Evolutionary conservation across 2,888 invertebrate genomes (phyloP), one percentile per base, ranked within the genome.

Genomic region (Pseudolycoriella hygida): DNA sequence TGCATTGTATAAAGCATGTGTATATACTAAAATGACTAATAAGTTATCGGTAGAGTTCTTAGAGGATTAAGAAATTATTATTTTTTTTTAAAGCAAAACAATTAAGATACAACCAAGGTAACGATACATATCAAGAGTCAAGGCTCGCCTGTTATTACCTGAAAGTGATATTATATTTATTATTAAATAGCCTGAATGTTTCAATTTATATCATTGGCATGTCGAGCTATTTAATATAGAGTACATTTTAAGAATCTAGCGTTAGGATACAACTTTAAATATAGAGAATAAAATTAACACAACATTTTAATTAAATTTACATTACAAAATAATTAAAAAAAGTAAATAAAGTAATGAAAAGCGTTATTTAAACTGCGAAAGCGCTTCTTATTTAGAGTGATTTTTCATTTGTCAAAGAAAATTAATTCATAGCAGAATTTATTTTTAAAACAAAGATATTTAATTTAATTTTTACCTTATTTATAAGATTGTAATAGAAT

Each of bases 61-160:
- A 34, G 11, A 5, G 4, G 5, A 4, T 14, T 34, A 14, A 14
- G 34, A 5, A 14, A 34, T 10, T 10, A 4, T 34, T 34, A 34
- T 8, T 34, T 34, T 34, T 34, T 34, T 8, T 14, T 34, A 14
- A 14, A 34, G 5, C 8, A 5, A 34, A 14, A 34, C 34, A 14
- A 34, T 34, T 34, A 64, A 64, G 64, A 66, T 60, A 66, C 76
- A 76, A 76, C 76, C 76, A 74, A 76, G 73, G 74, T 76, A 75
- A 75, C 72, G 70, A 74, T 69, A 75, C 76, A 76, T 76, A 76
- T 76, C 76, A 76, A 25, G 76, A 72, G 71, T 74, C 74, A 73
- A 19, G 74, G 70, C 74, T 74, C 76, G 62, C 64, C 73, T 63
- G 62, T 48, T 60, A 30, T 32, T 73, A 72, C 68, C 63, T 62